phyloP scores from a whole-genome alignment of 2,113 vertebrate genomes.

The Cryptotis parvus region DNA sequence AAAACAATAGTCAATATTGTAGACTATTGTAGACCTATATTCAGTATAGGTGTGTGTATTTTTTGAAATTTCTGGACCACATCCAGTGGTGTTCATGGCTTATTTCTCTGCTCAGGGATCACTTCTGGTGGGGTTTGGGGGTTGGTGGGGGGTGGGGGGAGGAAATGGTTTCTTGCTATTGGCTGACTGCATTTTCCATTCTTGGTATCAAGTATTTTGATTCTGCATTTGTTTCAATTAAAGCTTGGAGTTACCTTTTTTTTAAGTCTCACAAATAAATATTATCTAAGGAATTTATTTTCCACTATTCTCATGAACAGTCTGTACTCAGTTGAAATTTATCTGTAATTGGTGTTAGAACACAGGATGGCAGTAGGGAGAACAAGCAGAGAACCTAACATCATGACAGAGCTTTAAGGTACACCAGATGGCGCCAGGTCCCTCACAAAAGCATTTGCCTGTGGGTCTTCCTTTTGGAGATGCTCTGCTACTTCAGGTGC shows the following conservation, averaged over 20 bases:
- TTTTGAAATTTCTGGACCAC: no score
- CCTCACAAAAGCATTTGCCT: background rate
- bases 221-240: background rate
- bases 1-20: no score
- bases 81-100: no score
- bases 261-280: constrained; percentile 9
- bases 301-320: background rate
- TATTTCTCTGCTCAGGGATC: no score
- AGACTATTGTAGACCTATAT: no score
- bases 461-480: background rate
- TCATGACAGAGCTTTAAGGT: background rate
- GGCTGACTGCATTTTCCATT: no score
- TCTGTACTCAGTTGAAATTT: background rate
- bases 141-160: no score
- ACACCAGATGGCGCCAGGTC: constrained; percentile 36
- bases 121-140: no score
- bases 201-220: background rate
- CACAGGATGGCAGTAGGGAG: background rate
- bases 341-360: background rate
- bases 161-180: no score
- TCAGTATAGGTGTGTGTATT: no score
- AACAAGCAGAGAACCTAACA: background rate
- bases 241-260: background rate
- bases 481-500: background rate
- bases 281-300: constrained; percentile 3